phyloP scores from a whole-genome alignment of 2,113 vertebrate species.

The Epinephelus fuscoguttatus region DNA sequence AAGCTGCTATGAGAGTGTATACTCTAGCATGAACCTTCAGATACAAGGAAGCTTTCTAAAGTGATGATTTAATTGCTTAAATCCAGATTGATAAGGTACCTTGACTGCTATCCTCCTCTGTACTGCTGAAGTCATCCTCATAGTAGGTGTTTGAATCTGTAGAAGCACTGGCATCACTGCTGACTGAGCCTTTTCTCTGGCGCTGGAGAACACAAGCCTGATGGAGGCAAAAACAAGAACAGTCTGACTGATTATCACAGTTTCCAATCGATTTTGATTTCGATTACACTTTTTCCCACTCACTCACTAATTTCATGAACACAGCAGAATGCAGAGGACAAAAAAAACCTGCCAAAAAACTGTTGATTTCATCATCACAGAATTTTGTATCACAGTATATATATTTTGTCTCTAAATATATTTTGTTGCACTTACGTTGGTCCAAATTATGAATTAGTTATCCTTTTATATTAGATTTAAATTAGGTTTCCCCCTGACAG shows the following conservation, averaged over 20 bases:
- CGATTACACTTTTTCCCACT: not conserved
- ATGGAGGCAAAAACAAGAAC: not conserved
- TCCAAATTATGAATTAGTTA: too few relatives aligned
- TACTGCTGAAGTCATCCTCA: conserved; percentile 98
- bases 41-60: not conserved
- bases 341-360: not conserved
- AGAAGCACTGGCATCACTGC: conserved; percentile 97
- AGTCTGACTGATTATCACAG: not conserved
- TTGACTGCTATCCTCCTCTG: conserved; percentile 99
- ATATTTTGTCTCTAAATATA: not conserved
- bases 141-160: conserved; percentile 99
- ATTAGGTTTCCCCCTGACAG: not conserved
- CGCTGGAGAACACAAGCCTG: conserved; percentile 97
- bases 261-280: not conserved
- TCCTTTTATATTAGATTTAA: not conserved
- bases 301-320: not conserved
- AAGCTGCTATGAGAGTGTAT: conserved; percentile 12
- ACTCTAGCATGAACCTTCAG: not conserved
- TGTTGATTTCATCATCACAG: not conserved
- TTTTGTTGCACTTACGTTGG: not conserved
- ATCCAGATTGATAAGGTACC: conserved; percentile 81
- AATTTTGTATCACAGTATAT: not conserved
- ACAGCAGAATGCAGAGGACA: not conserved
- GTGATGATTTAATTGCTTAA: not conserved
- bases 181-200: conserved; percentile 97